These are phyloP conservation scores for Pseudorhombus dupliciocellatus DNA, from an alignment of 2,113 vertebrate genomes.

Conservation along the genomic window DNA sequence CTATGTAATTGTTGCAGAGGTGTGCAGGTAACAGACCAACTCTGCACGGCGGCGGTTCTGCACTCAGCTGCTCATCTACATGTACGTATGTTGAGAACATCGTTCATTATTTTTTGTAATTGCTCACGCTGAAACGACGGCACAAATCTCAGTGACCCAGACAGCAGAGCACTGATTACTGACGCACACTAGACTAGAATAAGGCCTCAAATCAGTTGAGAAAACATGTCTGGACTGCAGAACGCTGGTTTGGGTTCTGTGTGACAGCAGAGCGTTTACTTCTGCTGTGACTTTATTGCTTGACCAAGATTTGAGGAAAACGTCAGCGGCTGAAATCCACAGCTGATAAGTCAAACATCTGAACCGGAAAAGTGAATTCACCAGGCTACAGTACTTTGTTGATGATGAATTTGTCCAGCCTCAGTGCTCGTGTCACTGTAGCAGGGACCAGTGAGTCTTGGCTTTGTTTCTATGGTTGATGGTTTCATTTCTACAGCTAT, in stretches of 20 bases:
- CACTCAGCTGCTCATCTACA: conserved; percentile 6
- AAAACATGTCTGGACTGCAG: conserved; percentile 6
- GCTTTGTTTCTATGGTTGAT: conserved; percentile 18
- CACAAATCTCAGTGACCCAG: conserved; percentile 30
- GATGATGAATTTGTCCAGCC: conserved; percentile 7
- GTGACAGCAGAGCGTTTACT: neutral
- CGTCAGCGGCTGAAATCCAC: neutral
- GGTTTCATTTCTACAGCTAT: conserved; percentile 12
- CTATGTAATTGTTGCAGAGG: conserved; percentile 55
- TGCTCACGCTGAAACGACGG: neutral
- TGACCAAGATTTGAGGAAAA: neutral
- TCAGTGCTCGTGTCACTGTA: conserved; percentile 7
- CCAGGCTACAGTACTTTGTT: neutral
- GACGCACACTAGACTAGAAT: conserved; percentile 17
- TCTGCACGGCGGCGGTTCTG: conserved; percentile 7
- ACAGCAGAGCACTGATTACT: conserved; percentile 34
- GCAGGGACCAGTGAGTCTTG: conserved; percentile 17
- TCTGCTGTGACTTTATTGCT: neutral
- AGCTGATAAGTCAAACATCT: neutral
- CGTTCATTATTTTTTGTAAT: conserved; percentile 17
- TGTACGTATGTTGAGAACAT: conserved; percentile 7
- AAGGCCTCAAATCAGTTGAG: conserved; percentile 27
- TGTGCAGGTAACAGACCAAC: conserved; percentile 35
- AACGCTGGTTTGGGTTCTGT: neutral
- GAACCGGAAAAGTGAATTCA: neutral